Conservation (phyloP, 2,797 vertebrate genomes). For the Morus bassanus region DNA sequence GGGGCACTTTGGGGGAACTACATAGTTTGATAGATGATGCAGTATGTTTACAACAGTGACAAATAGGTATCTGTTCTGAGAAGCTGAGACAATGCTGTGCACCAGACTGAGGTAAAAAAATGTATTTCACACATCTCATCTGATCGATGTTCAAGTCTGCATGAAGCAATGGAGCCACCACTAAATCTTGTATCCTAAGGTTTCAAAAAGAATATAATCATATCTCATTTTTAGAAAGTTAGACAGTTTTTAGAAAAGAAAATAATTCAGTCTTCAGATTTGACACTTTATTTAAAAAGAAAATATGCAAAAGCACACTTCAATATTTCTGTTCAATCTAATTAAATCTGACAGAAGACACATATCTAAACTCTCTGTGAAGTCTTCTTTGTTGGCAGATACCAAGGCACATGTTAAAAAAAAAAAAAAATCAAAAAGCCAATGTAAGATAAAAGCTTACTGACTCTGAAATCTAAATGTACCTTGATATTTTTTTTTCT, state of each 20-base stretch:
- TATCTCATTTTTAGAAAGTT: not conserved
- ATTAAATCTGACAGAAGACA: not conserved
- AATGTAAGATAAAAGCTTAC: not conserved
- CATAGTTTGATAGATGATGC: not conserved
- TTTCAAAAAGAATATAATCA: not conserved
- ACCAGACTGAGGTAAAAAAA: not conserved
- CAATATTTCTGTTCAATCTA: not conserved
- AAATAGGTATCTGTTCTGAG: not conserved
- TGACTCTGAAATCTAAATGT: not conserved
- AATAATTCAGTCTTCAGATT: not conserved
- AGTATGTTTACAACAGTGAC: not conserved
- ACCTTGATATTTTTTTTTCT: accelerated
- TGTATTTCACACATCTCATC: not conserved
- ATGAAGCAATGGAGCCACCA: not conserved
- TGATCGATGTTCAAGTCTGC: not conserved
- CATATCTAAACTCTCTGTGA: not conserved
- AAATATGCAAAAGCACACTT: not conserved
- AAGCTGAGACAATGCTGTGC: not conserved
- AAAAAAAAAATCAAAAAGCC: not conserved
- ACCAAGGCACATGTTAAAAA: not conserved
- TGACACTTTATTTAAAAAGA: not conserved
- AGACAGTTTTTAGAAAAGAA: not conserved
- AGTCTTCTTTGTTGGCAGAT: not conserved
- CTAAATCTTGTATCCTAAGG: not conserved
- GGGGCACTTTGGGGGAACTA: not conserved